A percentile compares a stretch with the other conserved stretches of the same genome.
Conservation (phyloP, 2,113 vertebrate species). For the Pavo muticus region DNA sequence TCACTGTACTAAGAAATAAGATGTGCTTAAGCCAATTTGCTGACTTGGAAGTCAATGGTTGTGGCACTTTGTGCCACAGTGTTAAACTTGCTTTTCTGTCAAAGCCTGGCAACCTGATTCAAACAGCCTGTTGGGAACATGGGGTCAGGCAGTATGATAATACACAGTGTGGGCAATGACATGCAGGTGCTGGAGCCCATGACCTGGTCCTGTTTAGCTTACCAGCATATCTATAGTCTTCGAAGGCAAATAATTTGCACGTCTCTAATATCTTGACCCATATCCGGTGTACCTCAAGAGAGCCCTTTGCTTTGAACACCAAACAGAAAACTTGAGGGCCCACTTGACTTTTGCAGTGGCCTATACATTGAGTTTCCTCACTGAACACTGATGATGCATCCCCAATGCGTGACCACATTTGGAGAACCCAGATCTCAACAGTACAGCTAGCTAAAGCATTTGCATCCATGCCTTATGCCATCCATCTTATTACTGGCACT, state of each 20-base stretch:
- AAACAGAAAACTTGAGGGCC: neutral
- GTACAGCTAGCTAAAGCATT: neutral
- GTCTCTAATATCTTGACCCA: neutral
- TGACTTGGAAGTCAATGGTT: neutral
- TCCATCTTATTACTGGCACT: neutral
- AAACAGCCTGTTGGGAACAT: neutral
- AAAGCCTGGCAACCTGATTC: neutral
- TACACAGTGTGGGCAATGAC: neutral
- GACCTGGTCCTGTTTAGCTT: neutral
- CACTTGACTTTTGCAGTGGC: neutral
- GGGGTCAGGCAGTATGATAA: neutral
- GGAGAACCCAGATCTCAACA: neutral
- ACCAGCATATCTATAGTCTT: neutral
- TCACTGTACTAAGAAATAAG: neutral
- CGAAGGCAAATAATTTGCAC: neutral
- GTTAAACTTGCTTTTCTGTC: neutral
- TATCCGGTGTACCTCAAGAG: neutral
- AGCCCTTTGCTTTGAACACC: neutral
- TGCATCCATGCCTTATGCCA: neutral
- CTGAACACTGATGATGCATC: neutral
- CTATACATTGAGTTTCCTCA: neutral
- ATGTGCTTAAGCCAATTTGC: neutral
- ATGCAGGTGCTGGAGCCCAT: neutral
- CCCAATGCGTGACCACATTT: neutral
- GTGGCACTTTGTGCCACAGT: neutral